A percentile compares a stretch with the other conserved stretches of the same genome.
These are phyloP conservation scores for Atrichornis clamosus DNA, from an alignment of 2,113 vertebrate species.

Conservation along the genomic window DNA sequence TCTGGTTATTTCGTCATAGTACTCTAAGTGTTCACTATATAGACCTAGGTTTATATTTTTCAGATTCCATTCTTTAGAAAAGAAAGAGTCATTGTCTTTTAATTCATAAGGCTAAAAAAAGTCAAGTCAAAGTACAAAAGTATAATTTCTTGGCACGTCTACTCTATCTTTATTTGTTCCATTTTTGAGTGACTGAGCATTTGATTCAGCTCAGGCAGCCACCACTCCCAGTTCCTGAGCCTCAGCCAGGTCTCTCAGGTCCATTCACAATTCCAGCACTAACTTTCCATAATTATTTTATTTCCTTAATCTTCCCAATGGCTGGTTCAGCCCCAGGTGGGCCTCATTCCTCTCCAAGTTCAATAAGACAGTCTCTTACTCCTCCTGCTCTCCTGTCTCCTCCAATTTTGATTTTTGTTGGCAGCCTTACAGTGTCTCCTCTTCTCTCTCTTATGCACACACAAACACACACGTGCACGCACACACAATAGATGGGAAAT, in stretches of 20 bases:
- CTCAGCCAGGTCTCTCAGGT: slow-evolving; percentile 65
- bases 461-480: neutral
- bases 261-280: slow-evolving; percentile 71
- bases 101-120: slow-evolving; percentile 10
- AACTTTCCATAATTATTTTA: slow-evolving; percentile 75
- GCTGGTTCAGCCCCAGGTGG: slow-evolving; percentile 65
- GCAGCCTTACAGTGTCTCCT: slow-evolving; percentile 31
- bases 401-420: slow-evolving; percentile 62
- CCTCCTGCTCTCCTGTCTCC: slow-evolving; percentile 60
- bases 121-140: slow-evolving; percentile 9
- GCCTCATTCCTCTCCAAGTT: slow-evolving; percentile 65
- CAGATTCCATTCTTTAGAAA: slow-evolving; percentile 6
- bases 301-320: slow-evolving; percentile 74
- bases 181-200: slow-evolving; percentile 50
- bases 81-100: neutral
- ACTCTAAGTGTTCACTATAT: neutral
- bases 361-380: slow-evolving; percentile 64
- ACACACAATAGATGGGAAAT: slow-evolving; percentile 4
- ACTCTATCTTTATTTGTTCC: slow-evolving; percentile 37
- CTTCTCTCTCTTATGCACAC: neutral
- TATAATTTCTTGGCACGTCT: slow-evolving; percentile 1
- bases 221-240: slow-evolving; percentile 64
- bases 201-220: slow-evolving; percentile 60
- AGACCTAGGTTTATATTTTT: neutral
- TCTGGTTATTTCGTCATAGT: neutral